Evolutionary conservation across 2,113 vertebrate species (phyloP), one percentile per base, ranked within the genome.

Genomic region (Glareola pratincola): DNA sequence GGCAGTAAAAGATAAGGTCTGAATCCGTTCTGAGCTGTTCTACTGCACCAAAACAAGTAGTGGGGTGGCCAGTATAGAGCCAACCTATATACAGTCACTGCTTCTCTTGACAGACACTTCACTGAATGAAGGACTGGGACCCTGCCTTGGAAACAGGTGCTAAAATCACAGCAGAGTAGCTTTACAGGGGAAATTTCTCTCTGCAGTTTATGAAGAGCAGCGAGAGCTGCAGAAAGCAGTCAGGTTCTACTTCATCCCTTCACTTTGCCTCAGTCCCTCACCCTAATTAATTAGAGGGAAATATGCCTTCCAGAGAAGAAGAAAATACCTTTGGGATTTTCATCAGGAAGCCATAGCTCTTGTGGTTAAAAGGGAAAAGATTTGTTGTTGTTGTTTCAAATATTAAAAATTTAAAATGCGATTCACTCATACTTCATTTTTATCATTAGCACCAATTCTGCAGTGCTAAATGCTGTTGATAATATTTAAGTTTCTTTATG

Each of bases 211-310:
- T 24, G 34, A 76, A 48, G 81, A 90, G 41, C 91, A 83, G 68
- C 14, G 9, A 94, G 34, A 91, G 87, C 81, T 57, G 76, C 77
- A 85, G 85, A 89, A 76, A 91, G 63, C 72, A 84, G 67, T 90
- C 74, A 78, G 81, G n/a, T 91, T 94, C 76, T 81, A 11, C 87
- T 96, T 84, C 57, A 94, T 94, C 87, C 74, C 79, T 68, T 79
- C 21, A 19, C 83, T 91, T 94, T 79, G 92, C 93, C 90, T 96
- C 63, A 92, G 64, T 81, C 36, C 17, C n/a, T 94, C 62, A 73
- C 26, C 50, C 97, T 97, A 95, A 98, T 98, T 98, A 98, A 98
- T 97, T 97, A 97, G 95, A 97, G 82, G 92, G 92, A 97, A 95
- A 81, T 62, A 68, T 90, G 96, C 97, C 98, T 98, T 97, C 94